These are phyloP conservation scores for Chrysolina oricalcia DNA, from an alignment of 2,888 invertebrate genomes.

Conservation along the genomic window DNA sequence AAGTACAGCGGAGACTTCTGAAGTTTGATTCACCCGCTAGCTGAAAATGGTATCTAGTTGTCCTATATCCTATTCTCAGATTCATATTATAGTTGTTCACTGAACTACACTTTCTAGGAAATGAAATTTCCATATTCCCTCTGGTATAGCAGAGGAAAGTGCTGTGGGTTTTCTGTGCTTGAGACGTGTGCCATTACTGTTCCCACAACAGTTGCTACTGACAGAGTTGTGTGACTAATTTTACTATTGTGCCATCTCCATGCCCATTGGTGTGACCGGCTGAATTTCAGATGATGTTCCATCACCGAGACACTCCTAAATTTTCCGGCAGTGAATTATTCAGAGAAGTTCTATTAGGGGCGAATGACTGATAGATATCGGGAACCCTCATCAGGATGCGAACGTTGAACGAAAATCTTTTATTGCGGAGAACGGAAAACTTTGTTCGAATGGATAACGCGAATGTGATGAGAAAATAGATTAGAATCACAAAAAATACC, in stretches of 20 bases:
- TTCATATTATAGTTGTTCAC: not conserved
- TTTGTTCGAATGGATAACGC: not conserved
- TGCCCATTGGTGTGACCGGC: slow-evolving; percentile 11
- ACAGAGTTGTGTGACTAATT: slow-evolving; percentile 56
- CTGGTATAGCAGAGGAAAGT: not conserved
- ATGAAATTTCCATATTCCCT: not conserved
- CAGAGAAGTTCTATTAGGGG: not conserved
- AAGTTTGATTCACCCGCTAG: not conserved
- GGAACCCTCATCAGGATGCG: not conserved
- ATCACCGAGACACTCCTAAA: not conserved
- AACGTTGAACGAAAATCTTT: not conserved
- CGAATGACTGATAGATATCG: slow-evolving; percentile 1
- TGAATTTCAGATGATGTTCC: not conserved
- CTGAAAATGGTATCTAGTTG: not conserved
- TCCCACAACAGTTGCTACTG: slow-evolving; percentile 49
- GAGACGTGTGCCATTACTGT: slow-evolving; percentile 48
- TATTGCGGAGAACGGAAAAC: not conserved
- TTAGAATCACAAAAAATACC: too few species aligned
- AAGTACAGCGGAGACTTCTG: not conserved
- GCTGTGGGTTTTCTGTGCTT: slow-evolving; percentile 32
- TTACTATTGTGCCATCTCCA: slow-evolving; percentile 35
- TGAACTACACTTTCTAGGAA: not conserved
- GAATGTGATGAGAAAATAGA: too few species aligned
- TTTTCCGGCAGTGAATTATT: slow-evolving; percentile 11
- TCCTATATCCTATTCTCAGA: not conserved